Conservation (phyloP, 1,140 invertebrate species). For the Pentalonia nigronervosa region DNA sequence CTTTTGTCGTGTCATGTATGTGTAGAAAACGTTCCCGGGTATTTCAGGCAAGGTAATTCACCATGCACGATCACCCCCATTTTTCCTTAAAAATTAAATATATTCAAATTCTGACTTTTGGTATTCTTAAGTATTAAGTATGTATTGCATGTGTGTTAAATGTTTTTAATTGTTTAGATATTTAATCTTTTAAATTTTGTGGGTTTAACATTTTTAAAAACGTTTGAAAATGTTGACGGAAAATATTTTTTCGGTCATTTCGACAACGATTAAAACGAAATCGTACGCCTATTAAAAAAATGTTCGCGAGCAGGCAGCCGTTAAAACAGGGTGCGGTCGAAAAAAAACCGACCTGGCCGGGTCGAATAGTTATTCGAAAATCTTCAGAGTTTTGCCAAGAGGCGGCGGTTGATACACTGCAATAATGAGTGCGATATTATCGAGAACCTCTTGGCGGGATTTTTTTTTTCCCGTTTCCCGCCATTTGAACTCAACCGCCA, state of each 20-base stretch:
- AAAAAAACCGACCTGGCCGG: background rate
- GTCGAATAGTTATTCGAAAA: background rate
- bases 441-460: slow-evolving; percentile 10
- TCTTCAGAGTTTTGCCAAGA: background rate
- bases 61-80: background rate
- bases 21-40: background rate
- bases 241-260: too few species aligned
- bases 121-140: background rate
- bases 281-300: too few species aligned
- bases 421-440: background rate
- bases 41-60: background rate
- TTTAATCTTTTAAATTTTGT: too few species aligned
- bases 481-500: background rate
- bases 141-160: too few species aligned
- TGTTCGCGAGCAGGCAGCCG: too few species aligned
- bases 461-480: background rate
- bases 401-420: background rate
- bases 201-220: too few species aligned
- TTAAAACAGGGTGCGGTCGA: background rate
- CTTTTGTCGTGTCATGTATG: background rate
- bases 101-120: background rate
- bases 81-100: background rate
- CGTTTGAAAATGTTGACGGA: too few species aligned
- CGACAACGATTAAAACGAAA: background rate
- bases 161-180: too few species aligned